Conservation (phyloP, 2,113 vertebrate species). For the Callocephalon fimbriatum region DNA sequence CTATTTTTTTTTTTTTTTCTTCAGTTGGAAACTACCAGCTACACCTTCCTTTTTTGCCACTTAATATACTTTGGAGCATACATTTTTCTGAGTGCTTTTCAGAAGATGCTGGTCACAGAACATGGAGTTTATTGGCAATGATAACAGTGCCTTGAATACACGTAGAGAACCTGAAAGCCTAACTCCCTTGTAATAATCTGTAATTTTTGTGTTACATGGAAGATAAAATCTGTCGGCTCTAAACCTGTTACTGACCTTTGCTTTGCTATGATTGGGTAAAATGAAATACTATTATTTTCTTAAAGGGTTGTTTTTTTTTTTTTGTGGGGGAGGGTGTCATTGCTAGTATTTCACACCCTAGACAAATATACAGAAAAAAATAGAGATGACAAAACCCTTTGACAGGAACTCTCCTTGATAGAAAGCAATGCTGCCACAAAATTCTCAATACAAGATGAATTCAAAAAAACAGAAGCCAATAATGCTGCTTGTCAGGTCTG, state of each 20-base stretch:
- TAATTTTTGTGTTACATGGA: background rate
- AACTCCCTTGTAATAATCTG: background rate
- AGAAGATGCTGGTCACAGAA: background rate
- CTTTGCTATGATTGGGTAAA: background rate
- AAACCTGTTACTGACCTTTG: background rate
- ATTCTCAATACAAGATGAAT: background rate
- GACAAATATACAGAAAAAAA: background rate
- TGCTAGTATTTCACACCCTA: background rate
- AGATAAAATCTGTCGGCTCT: background rate
- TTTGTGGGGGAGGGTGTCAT: background rate
- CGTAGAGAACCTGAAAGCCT: background rate
- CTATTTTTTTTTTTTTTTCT: background rate
- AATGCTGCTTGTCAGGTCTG: background rate
- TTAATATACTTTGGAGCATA: background rate
- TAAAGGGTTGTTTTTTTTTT: fast-evolving
- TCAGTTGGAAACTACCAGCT: background rate
- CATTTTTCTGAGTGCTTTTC: background rate
- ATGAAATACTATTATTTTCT: background rate
- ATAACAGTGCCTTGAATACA: background rate
- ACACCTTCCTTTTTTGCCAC: background rate
- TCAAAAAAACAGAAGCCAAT: background rate
- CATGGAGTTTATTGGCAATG: background rate
- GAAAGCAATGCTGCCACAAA: background rate
- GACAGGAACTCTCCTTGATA: background rate
- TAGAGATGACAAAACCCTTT: background rate